Conservation (phyloP, 1,140 invertebrate species). For the Drosophila funebris region DNA sequence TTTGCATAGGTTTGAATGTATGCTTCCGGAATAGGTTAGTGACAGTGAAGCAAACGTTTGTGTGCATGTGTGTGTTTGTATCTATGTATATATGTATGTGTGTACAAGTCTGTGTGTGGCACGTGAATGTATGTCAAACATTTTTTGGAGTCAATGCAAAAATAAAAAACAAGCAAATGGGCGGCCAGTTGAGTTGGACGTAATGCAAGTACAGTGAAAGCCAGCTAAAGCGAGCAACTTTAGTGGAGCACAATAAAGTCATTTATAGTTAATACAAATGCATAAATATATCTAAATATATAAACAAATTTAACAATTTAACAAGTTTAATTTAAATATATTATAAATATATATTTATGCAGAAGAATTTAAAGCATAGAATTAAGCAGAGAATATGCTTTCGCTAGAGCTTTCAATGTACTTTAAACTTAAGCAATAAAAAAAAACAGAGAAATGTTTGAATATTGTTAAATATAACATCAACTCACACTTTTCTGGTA, state of each 20-base stretch:
- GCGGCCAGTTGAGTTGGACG: background rate
- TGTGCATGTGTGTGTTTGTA: constrained; percentile 11
- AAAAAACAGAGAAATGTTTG: background rate
- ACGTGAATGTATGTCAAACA: constrained; percentile 17
- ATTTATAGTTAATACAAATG: too few relatives aligned
- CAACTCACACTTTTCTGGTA: constrained; percentile 17
- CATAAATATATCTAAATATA: too few relatives aligned
- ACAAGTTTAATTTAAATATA: too few relatives aligned
- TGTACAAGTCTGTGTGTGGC: constrained; percentile 4
- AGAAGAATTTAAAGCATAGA: too few relatives aligned
- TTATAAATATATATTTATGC: too few relatives aligned
- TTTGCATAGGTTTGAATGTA: background rate
- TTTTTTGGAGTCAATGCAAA: constrained; percentile 3
- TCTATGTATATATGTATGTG: background rate
- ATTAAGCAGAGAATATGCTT: background rate
- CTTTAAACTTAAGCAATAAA: background rate
- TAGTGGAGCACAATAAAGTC: too few relatives aligned
- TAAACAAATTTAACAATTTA: too few relatives aligned
- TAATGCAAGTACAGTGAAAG: background rate
- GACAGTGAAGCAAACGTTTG: background rate
- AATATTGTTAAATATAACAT: background rate
- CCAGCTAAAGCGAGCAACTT: background rate
- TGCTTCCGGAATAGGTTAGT: constrained; percentile 12
- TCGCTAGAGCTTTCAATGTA: background rate
- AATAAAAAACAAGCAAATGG: constrained; percentile 9